phyloP scores from a whole-genome alignment of 64 coral and sea anemone genomes.

The Porites australiensis region DNA sequence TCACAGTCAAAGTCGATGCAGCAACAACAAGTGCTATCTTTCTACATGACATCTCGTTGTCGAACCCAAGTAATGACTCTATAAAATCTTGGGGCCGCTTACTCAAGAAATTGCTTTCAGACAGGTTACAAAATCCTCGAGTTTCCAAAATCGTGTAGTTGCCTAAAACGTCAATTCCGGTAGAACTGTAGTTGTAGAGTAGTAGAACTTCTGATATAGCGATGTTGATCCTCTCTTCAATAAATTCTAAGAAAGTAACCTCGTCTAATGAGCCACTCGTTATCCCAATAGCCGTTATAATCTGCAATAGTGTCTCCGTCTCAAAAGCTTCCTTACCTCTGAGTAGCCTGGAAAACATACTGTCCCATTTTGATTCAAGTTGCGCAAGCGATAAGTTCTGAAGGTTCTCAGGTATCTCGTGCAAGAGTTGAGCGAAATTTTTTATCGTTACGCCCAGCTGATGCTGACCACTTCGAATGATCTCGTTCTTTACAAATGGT shows the following conservation, averaged over 20 bases:
- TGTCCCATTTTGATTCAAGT: constrained; percentile 68
- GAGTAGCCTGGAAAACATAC: constrained; percentile 31
- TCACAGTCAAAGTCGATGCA: constrained; percentile 24
- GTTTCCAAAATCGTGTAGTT: constrained; percentile 76
- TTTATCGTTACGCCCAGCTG: constrained; percentile 34
- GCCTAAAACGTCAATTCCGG: constrained; percentile 57
- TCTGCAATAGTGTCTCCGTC: constrained; percentile 22
- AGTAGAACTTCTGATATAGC: constrained; percentile 51
- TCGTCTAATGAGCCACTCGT: neutral
- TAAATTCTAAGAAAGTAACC: constrained; percentile 64
- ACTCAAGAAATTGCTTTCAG: neutral
- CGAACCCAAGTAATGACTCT: constrained; percentile 63
- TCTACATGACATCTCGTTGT: constrained; percentile 62
- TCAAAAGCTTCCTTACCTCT: constrained; percentile 57
- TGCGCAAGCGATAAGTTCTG: constrained; percentile 50
- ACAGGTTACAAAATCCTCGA: constrained; percentile 56
- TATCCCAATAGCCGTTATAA: constrained; percentile 24
- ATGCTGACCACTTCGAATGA: constrained; percentile 53
- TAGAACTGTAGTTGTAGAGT: constrained; percentile 46
- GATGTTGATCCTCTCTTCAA: constrained; percentile 60
- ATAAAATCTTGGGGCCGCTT: constrained; percentile 45
- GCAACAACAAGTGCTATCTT: constrained; percentile 62
- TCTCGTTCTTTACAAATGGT: constrained; percentile 52
- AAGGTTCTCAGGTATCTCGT: constrained; percentile 26
- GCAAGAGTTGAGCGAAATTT: constrained; percentile 47